A percentile compares a stretch with the other conserved stretches of the same genome.
These are phyloP conservation scores for Myzus persicae DNA, from an alignment of 1,140 invertebrate species.

Conservation along the genomic window DNA sequence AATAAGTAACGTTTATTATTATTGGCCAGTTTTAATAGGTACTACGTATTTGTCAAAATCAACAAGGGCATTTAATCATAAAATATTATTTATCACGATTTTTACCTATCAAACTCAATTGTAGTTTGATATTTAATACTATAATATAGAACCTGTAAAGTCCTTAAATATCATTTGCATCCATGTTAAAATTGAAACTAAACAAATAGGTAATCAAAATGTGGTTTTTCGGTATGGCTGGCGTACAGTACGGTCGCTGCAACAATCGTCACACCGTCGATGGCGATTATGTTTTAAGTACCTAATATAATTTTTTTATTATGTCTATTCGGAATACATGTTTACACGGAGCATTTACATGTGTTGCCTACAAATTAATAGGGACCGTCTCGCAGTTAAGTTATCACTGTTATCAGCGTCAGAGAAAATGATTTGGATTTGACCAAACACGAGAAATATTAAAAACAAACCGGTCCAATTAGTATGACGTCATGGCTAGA, in stretches of 20 bases:
- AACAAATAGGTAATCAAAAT: too few species aligned
- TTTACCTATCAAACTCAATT: not conserved
- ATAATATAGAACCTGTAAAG: too few species aligned
- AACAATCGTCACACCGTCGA: not conserved
- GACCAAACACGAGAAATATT: not conserved
- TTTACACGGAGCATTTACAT: not conserved
- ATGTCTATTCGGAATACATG: not conserved
- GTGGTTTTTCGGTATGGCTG: not conserved
- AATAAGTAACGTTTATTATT: not conserved
- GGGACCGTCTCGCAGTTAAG: not conserved
- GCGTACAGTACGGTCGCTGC: not conserved
- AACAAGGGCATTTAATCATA: not conserved
- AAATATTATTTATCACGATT: not conserved
- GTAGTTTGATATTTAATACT: not conserved
- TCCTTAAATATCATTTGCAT: too few species aligned
- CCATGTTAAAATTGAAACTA: too few species aligned
- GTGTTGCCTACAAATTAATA: not conserved
- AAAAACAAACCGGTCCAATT: slow-evolving; percentile 30
- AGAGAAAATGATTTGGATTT: not conserved
- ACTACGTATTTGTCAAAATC: not conserved
- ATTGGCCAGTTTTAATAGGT: not conserved
- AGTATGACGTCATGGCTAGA: slow-evolving; percentile 25
- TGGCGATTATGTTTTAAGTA: not conserved
- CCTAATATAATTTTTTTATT: too few species aligned
- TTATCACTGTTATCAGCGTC: not conserved